phyloP scores from a whole-genome alignment of 2,797 vertebrate genomes.

The Danio choprae region DNA sequence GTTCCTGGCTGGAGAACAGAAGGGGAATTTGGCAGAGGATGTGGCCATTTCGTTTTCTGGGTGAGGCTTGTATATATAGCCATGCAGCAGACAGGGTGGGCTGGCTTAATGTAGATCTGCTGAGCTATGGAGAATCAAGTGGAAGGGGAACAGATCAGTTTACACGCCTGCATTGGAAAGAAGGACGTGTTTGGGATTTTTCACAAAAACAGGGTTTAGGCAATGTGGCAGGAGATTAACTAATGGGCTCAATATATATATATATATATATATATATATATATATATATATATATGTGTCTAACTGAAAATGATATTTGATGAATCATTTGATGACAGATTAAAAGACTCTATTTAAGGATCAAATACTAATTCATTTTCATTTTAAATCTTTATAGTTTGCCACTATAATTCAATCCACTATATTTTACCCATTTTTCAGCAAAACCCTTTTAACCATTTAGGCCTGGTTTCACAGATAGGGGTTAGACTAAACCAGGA shows the following conservation, averaged over 20 bases:
- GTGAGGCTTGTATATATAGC: constrained; percentile 59
- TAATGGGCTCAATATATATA: background rate
- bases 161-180: background rate
- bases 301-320: no score
- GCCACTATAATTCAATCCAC: no score
- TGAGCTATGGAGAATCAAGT: constrained; percentile 47
- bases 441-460: no score
- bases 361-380: no score
- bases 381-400: no score
- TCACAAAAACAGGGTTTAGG: constrained; percentile 6
- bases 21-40: constrained; percentile 57
- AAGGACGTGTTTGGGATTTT: background rate
- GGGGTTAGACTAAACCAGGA: no score
- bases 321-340: no score
- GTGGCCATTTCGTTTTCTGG: constrained; percentile 40
- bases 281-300: no score
- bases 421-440: no score
- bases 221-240: constrained; percentile 1
- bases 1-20: constrained; percentile 27
- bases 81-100: constrained; percentile 38
- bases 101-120: constrained; percentile 47
- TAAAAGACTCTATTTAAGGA: no score
- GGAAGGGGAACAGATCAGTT: constrained; percentile 36
- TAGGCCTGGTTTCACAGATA: no score
- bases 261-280: background rate